phyloP scores from a whole-genome alignment of 2,113 vertebrate genomes.

The Tenrec ecaudatus region DNA sequence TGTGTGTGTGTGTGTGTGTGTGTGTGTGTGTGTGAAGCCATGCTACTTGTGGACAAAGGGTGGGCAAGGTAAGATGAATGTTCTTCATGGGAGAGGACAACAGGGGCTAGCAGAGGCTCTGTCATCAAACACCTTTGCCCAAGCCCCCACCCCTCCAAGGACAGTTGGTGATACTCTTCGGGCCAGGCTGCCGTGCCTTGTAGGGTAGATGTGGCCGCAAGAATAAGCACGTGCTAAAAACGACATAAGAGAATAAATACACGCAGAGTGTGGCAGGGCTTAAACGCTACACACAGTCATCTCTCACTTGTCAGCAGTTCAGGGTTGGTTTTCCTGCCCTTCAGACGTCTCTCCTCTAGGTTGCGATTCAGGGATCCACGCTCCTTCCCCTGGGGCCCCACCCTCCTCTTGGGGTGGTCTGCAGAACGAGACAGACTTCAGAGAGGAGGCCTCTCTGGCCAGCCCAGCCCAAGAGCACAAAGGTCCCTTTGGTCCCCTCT shows the following conservation, averaged over 20 bases:
- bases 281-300: accelerated
- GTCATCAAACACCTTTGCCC: neutral
- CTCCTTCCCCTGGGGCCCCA: no score
- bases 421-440: neutral
- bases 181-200: neutral
- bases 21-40: neutral
- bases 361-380: neutral
- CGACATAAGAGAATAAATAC: no score
- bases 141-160: accelerated
- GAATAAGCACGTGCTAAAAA: no score
- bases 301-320: neutral
- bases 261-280: neutral
- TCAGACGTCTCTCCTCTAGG: neutral
- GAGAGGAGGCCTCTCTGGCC: neutral
- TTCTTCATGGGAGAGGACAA: neutral
- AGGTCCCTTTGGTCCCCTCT: no score
- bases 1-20: no score
- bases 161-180: accelerated
- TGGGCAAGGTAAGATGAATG: neutral
- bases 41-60: neutral
- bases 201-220: accelerated
- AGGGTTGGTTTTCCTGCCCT: accelerated
- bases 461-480: accelerated
- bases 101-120: accelerated
- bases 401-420: neutral